Percentiles rank a stretch among this genome's conserved stretches.
Evolutionary conservation across 2,797 vertebrate genomes (phyloP).

Genomic region (Diplodus sargus): DNA sequence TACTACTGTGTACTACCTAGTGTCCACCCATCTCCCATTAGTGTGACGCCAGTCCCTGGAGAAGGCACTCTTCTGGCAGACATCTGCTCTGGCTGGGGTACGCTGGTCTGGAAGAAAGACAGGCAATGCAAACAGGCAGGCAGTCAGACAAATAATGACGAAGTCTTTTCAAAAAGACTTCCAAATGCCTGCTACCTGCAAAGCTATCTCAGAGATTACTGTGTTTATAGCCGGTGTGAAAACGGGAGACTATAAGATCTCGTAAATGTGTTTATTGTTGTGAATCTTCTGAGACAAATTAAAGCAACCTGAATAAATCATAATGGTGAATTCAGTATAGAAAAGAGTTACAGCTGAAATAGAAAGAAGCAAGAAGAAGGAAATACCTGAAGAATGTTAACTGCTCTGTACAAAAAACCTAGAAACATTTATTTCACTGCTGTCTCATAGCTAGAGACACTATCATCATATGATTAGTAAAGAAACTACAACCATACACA

Average conservation of each 20-base stretch:
- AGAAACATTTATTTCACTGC: not conserved
- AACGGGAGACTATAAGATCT: constrained; percentile 10
- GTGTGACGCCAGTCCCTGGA: constrained; percentile 67
- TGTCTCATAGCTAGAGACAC: not conserved
- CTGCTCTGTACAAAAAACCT: not conserved
- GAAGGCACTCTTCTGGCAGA: constrained; percentile 55
- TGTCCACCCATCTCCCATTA: not conserved
- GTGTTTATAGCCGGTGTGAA: constrained; percentile 14
- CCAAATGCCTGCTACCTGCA: not conserved
- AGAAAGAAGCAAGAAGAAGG: not conserved
- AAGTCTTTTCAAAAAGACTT: constrained; percentile 33
- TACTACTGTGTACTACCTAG: no score
- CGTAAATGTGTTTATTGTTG: constrained; percentile 9
- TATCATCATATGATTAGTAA: not conserved
- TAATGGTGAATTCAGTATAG: not conserved
- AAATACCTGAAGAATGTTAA: not conserved
- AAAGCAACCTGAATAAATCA: constrained; percentile 12
- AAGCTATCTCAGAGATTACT: constrained; percentile 26
- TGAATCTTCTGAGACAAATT: constrained; percentile 5
- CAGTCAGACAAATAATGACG: constrained; percentile 17
- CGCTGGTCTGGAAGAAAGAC: constrained; percentile 41
- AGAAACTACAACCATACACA: not conserved
- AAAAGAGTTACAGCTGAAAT: not conserved
- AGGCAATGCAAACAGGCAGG: constrained; percentile 10
- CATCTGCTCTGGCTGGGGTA: constrained; percentile 37